Evolutionary conservation across 2,113 vertebrate genomes (phyloP).

Genomic region (Phylloscopus trochilus): DNA sequence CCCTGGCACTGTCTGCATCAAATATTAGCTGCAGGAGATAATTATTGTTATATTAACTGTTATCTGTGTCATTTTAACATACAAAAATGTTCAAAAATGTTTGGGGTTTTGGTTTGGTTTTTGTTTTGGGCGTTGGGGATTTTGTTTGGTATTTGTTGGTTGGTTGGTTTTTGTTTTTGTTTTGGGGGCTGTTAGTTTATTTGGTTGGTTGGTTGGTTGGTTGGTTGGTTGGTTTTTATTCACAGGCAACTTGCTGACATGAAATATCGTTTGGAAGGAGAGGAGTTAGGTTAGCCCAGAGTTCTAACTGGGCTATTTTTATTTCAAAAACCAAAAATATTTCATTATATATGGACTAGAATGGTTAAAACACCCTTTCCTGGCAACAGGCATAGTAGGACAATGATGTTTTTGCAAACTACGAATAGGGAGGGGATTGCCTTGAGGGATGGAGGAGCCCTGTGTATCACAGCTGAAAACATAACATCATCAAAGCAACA

Average conservation of each 20-base stretch:
- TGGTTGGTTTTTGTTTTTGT: background rate
- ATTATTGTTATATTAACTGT: background rate
- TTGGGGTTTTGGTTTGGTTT: background rate
- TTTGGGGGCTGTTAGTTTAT: background rate
- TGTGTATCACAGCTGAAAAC: background rate
- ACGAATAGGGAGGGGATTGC: background rate
- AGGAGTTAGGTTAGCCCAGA: background rate
- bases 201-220: background rate
- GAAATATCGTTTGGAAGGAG: background rate
- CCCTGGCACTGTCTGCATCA: background rate
- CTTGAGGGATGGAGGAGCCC: background rate
- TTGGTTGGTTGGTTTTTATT: background rate
- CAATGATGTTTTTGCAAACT: background rate
- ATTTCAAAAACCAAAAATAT: background rate
- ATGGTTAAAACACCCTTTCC: conserved; percentile 7
- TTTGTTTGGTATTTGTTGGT: background rate
- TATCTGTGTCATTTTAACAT: background rate
- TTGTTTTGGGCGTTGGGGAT: background rate
- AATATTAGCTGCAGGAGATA: background rate
- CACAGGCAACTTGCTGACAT: background rate
- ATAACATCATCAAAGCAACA: background rate
- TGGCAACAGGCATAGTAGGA: background rate
- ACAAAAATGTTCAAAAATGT: background rate
- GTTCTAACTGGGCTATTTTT: background rate
- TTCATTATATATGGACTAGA: background rate